Percentiles rank a stretch among this genome's conserved stretches.
phyloP scores from a whole-genome alignment of 2,888 invertebrate genomes.

The Epistrophe eligans region DNA sequence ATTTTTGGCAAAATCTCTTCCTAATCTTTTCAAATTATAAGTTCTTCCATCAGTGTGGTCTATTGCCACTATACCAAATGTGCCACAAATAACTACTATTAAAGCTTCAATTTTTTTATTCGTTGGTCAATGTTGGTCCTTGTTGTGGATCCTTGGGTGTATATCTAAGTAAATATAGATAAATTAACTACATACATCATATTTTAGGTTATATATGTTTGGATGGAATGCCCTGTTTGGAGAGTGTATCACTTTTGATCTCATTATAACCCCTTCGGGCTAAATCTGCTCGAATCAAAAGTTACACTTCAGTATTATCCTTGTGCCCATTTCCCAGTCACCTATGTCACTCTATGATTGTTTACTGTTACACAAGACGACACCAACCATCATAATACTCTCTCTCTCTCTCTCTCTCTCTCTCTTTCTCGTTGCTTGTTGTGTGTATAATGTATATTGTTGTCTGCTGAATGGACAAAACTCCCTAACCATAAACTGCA shows the following conservation, averaged over 20 bases:
- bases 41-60: conserved; percentile 44
- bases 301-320: conserved; percentile 54
- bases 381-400: conserved; percentile 4
- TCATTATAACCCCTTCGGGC: conserved; percentile 68
- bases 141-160: neutral
- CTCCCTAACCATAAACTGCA: conserved; percentile 35
- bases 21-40: conserved; percentile 64
- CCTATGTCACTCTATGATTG: conserved; percentile 39
- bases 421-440: neutral
- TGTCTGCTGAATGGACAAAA: conserved; percentile 66
- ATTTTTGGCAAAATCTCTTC: conserved; percentile 38
- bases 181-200: neutral
- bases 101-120: conserved; percentile 24
- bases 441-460: neutral
- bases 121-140: neutral
- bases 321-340: conserved; percentile 31
- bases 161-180: neutral
- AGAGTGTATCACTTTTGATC: conserved; percentile 65
- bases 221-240: neutral
- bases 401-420: too few species aligned
- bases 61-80: conserved; percentile 22
- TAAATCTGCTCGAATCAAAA: conserved; percentile 70
- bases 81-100: conserved; percentile 50
- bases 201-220: neutral
- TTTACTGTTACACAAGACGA: conserved; percentile 13